phyloP scores from a whole-genome alignment of 1,140 invertebrate genomes.

The roundworm (Caenorhabditis elegans) region DNA sequence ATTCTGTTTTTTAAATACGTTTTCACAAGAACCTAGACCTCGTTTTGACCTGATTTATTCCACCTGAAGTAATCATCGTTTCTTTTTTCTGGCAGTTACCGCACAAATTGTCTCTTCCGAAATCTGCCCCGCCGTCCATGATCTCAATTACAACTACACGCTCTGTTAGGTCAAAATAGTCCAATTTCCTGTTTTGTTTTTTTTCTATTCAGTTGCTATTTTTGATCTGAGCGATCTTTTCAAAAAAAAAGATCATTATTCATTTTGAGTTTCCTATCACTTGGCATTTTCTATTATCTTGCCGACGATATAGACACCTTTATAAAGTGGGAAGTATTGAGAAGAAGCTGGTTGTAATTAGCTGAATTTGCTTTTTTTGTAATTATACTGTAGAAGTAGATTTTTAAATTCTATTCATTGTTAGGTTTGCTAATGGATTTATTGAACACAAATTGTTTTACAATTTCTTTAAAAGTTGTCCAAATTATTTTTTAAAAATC shows the following conservation, averaged over 20 bases:
- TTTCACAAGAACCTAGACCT: neutral
- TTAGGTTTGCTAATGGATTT: too few species aligned
- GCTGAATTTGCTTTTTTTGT: too few species aligned
- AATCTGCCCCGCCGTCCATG: slow-evolving; percentile 13
- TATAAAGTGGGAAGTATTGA: neutral
- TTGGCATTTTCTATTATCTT: neutral
- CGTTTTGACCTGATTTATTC: neutral
- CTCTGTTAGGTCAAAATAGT: neutral
- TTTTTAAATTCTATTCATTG: too few species aligned
- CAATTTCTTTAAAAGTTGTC: too few species aligned
- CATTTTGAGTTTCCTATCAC: slow-evolving; percentile 14
- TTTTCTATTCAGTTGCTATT: too few species aligned
- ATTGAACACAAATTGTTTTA: too few species aligned
- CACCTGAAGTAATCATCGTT: slow-evolving; percentile 17
- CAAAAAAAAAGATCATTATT: neutral
- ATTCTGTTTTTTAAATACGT: too few species aligned
- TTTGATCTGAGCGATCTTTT: neutral
- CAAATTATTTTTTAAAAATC: too few species aligned
- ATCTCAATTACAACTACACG: slow-evolving; percentile 10
- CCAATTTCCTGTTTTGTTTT: neutral
- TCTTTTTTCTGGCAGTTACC: neutral
- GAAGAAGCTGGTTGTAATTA: too few species aligned
- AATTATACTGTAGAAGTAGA: too few species aligned
- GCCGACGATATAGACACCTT: neutral
- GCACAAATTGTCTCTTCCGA: neutral